These are phyloP conservation scores for Drosophila pseudotakahashii DNA, from an alignment of 2,888 invertebrate genomes.

Conservation along the genomic window DNA sequence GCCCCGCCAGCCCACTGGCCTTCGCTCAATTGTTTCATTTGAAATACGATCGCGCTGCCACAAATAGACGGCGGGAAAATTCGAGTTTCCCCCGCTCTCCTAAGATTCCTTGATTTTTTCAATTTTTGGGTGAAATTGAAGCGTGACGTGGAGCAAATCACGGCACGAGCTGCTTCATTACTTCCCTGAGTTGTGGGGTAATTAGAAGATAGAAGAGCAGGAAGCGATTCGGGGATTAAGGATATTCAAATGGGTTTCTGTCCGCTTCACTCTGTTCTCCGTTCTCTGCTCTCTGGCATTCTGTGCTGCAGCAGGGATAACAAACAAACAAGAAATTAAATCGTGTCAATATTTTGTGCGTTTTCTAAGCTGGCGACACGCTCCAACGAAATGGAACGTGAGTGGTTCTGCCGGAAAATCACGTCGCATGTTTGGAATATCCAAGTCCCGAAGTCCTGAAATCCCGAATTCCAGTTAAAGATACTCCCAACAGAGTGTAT, in stretches of 20 bases:
- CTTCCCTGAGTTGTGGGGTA: conserved; percentile 80
- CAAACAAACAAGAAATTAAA: conserved; percentile 48
- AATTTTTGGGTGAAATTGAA: conserved; percentile 75
- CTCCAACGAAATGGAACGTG: conserved; percentile 27
- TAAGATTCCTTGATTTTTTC: conserved; percentile 52
- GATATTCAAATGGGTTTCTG: conserved; percentile 45
- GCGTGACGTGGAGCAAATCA: conserved; percentile 78
- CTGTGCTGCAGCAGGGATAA: conserved; percentile 16
- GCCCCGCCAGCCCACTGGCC: conserved; percentile 63
- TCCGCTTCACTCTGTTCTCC: too few relatives aligned
- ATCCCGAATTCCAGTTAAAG: conserved; percentile 17
- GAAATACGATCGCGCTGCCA: conserved; percentile 66
- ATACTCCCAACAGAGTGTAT: conserved; percentile 9
- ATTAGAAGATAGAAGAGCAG: conserved; percentile 64
- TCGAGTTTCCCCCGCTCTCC: conserved; percentile 21
- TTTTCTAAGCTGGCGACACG: conserved; percentile 28
- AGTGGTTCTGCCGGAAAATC: conserved; percentile 23
- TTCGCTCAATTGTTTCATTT: conserved; percentile 80
- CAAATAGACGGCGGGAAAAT: conserved; percentile 35
- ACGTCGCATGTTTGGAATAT: conserved; percentile 31
- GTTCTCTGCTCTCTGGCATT: not conserved
- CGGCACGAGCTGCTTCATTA: conserved; percentile 78
- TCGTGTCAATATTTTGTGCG: conserved; percentile 46
- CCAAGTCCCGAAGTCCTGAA: conserved; percentile 6
- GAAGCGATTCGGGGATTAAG: conserved; percentile 45